Percentiles rank a stretch among this genome's conserved stretches.
Conservation (phyloP, 2,113 vertebrate species). For the Campylomormyrus tamandua region DNA sequence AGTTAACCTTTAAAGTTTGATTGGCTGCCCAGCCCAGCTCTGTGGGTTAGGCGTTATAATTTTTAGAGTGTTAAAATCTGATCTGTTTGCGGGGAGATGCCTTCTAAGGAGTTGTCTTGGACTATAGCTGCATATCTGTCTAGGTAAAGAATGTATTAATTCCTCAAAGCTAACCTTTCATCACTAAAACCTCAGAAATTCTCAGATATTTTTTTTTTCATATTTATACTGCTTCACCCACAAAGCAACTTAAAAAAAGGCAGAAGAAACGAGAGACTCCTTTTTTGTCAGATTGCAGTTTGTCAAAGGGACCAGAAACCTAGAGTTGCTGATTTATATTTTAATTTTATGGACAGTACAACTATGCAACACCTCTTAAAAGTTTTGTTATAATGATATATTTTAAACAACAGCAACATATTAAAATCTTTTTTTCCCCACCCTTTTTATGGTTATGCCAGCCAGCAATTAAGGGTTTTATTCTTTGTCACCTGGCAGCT, state of each 20-base stretch:
- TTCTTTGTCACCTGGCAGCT: neutral
- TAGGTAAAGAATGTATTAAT: slow-evolving; percentile 9
- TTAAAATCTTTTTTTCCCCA: neutral
- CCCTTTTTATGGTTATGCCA: neutral
- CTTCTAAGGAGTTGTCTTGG: neutral
- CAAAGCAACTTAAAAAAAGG: neutral
- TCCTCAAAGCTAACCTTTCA: neutral
- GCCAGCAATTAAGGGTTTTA: neutral
- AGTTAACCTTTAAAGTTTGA: neutral
- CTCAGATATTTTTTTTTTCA: neutral
- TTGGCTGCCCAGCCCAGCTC: neutral
- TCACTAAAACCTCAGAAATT: neutral
- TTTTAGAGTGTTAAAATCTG: neutral
- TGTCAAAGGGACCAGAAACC: neutral
- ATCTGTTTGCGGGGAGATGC: neutral
- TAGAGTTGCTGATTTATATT: neutral
- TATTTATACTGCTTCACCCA: neutral
- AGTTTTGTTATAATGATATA: neutral
- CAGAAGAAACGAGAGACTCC: neutral
- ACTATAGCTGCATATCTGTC: neutral
- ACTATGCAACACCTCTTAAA: neutral
- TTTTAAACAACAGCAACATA: neutral
- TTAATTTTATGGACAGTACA: neutral
- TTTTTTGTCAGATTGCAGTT: neutral
- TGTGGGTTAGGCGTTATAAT: neutral